phyloP scores from a whole-genome alignment of 2,797 vertebrate species.

The Sebastes kiyomatsui region DNA sequence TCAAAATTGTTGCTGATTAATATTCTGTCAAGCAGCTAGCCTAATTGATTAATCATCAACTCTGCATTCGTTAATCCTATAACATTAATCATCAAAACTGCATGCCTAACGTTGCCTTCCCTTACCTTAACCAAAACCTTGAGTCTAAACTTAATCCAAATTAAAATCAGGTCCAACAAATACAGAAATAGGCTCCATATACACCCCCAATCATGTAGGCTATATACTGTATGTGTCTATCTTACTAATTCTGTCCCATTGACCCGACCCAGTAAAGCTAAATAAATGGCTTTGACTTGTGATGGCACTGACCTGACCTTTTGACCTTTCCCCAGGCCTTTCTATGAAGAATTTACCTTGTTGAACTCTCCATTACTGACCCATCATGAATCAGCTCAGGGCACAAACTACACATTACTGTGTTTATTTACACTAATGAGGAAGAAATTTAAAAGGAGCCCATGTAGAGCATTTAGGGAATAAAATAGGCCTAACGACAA shows the following conservation, averaged over 20 bases:
- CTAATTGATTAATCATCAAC: not conserved
- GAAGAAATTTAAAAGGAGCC: not conserved
- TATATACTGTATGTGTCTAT: not conserved
- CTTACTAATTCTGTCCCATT: not conserved
- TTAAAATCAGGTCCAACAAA: not conserved
- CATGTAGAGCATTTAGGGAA: not conserved
- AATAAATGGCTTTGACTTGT: slow-evolving; percentile 29
- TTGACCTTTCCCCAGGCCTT: slow-evolving; percentile 48
- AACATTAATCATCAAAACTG: not conserved
- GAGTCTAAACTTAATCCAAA: not conserved
- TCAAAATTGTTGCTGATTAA: not conserved
- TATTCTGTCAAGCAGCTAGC: not conserved
- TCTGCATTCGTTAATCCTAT: not conserved
- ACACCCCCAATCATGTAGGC: not conserved
- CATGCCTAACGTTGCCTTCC: not conserved
- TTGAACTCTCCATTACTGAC: slow-evolving; percentile 44
- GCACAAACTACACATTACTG: slow-evolving; percentile 40
- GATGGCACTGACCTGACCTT: slow-evolving; percentile 7
- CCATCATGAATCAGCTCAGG: slow-evolving; percentile 23
- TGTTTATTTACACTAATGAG: slow-evolving; percentile 25
- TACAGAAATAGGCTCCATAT: not conserved
- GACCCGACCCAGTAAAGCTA: not conserved
- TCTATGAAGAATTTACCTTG: slow-evolving; percentile 3
- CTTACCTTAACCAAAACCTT: not conserved
- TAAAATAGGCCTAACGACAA: not conserved